A percentile compares a stretch with the other conserved stretches of the same genome.
Evolutionary conservation across 2,113 vertebrate species (phyloP).

Genomic region (Junco hyemalis): DNA sequence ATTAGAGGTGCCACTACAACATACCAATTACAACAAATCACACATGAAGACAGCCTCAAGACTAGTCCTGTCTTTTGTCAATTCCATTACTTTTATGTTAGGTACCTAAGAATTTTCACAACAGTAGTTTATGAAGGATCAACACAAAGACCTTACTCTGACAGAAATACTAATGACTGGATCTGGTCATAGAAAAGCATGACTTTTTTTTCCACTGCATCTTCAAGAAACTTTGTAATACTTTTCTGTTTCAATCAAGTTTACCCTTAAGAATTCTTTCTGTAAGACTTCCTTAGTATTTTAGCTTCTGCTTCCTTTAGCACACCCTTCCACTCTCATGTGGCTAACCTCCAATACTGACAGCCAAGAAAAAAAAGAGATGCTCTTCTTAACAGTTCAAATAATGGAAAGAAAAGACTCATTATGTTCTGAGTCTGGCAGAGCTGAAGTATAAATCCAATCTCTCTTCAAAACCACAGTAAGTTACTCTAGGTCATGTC

Average conservation of each 20-base stretch:
- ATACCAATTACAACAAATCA: neutral
- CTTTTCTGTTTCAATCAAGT: neutral
- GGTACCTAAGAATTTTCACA: neutral
- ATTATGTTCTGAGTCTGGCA: neutral
- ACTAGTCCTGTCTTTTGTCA: neutral
- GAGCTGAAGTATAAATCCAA: neutral
- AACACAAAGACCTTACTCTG: neutral
- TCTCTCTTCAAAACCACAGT: neutral
- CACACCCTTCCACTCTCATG: neutral
- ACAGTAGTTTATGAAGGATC: neutral
- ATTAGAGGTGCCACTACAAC: neutral
- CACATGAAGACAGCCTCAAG: neutral
- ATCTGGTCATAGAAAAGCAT: neutral
- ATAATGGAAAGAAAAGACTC: conserved; percentile 33
- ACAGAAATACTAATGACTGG: neutral
- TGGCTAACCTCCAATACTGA: neutral
- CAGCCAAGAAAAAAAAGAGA: neutral
- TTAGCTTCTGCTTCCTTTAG: neutral
- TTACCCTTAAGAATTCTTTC: neutral
- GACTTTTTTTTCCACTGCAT: neutral
- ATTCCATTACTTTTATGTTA: neutral
- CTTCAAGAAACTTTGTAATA: neutral
- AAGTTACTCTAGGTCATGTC: neutral
- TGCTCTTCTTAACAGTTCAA: neutral
- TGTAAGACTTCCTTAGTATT: neutral